Evolutionary conservation across 2,113 vertebrate species (phyloP).

Genomic region (Saguinus midas): DNA sequence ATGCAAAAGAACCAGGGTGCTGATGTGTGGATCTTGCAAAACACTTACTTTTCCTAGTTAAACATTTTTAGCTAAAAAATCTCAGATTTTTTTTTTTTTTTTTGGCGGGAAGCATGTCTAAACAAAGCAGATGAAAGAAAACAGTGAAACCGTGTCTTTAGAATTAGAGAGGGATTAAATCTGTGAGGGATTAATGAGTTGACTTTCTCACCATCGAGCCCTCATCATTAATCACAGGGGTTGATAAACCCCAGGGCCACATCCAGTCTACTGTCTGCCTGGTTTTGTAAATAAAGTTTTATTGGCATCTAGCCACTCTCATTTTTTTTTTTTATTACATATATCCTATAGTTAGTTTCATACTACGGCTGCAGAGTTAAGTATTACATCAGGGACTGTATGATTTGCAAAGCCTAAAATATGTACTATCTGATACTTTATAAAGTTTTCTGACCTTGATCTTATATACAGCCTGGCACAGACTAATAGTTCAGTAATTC

Average conservation of each 20-base stretch:
- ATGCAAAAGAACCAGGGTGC: not conserved
- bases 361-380: not conserved
- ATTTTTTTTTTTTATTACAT: not conserved
- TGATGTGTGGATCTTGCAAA: not conserved
- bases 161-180: not conserved
- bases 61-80: not conserved
- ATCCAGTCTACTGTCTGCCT: not conserved
- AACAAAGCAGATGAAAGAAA: not conserved
- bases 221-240: not conserved
- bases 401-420: not conserved
- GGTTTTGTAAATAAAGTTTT: constrained; percentile 30
- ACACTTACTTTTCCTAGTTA: constrained; percentile 1
- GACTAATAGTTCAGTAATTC: not conserved
- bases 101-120: not conserved
- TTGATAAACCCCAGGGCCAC: not conserved
- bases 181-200: not conserved
- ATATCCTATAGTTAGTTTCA: not conserved
- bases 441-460: not conserved
- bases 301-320: not conserved
- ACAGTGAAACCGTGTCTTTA: not conserved
- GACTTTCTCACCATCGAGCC: not conserved
- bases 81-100: not conserved
- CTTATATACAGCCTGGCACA: not conserved
- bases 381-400: not conserved
- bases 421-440: not conserved